Base-by-base conservation (phyloP, 2,888 invertebrate genomes). In the Marronus borbonicus region DNA sequence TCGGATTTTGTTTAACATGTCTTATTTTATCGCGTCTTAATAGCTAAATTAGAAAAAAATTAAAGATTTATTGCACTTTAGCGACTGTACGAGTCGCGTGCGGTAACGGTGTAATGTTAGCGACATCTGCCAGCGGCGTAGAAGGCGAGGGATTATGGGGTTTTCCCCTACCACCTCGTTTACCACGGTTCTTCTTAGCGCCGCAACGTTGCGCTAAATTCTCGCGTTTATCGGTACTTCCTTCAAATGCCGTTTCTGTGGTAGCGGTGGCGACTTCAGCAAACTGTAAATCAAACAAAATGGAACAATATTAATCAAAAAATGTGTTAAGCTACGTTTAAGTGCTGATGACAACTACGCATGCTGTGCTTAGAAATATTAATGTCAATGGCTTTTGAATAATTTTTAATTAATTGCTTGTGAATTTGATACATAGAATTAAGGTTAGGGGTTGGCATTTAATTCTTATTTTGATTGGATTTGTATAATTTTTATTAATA, bases 191-290 rank as follows among this genome's bases (percentile, higher is more conserved):
- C 86, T 89, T 91, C 84, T 91, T 90, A 8, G 76, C 75, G 20
- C 62, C 79, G 5, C 77, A 85, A 79, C 88, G 86, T 80, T 90
- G 90, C 24, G 87, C 86, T 28, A 86, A 85, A 80, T 89, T 89
- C 83, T 91, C 91, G 28, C 93, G 90, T 87, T 93, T 93, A 84
- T 92, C 92, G 2, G 89, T 86, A 79, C 90, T 90, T 83, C 90
- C 88, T 81, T 93, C 93, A 84, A 91, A 91, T 8, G 91, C 89
- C 0, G 91, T 91, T 83, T 91, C 92, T 1, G 89, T 85, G n/a
- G 90, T 90, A 1, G 89, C 88, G 77, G 78, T 80, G 12, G 82
- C 82, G 28, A 90, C 89, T 81, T 91, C 91, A 44, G 88, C 87
- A 74, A 84, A 86, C 62, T 62, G 62, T 62, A 28, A 31, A 62